Conservation (phyloP, 2,888 invertebrate genomes). For the Thyatira batis region DNA sequence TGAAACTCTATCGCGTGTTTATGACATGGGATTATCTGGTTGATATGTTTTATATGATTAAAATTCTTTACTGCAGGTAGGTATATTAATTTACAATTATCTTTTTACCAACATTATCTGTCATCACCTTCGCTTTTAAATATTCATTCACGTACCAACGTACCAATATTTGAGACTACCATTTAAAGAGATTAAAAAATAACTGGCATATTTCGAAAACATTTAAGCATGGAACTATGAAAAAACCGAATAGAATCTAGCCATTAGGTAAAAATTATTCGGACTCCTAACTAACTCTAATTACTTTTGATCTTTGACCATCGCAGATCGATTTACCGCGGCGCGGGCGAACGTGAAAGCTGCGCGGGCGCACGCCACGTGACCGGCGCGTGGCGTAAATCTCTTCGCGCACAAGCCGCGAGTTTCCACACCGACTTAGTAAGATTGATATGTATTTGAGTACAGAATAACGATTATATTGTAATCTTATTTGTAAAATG, state of each 20-base stretch:
- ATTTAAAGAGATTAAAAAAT: too few species aligned
- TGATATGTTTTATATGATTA: too few species aligned
- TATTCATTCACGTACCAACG: too few species aligned
- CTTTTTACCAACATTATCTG: too few species aligned
- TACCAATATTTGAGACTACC: too few species aligned
- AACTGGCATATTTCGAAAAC: too few species aligned
- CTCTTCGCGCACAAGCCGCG: constrained; percentile 17
- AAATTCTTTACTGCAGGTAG: too few species aligned
- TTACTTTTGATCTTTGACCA: constrained; percentile 20
- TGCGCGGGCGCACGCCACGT: constrained; percentile 49
- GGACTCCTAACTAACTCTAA: neutral
- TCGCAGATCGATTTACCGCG: constrained; percentile 11
- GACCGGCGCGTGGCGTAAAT: constrained; percentile 48
- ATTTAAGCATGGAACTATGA: too few species aligned
- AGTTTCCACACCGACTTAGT: constrained; percentile 22
- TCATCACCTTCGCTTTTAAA: too few species aligned
- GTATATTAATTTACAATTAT: too few species aligned
- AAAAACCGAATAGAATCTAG: too few species aligned
- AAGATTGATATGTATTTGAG: constrained; percentile 55
- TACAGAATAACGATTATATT: constrained; percentile 45
- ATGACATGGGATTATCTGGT: too few species aligned
- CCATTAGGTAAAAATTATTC: neutral
- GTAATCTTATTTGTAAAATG: constrained; percentile 32
- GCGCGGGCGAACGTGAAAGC: constrained; percentile 16
- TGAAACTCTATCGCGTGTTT: neutral